Conservation (phyloP, 23 tunicate genomes). For the Styela clava region DNA sequence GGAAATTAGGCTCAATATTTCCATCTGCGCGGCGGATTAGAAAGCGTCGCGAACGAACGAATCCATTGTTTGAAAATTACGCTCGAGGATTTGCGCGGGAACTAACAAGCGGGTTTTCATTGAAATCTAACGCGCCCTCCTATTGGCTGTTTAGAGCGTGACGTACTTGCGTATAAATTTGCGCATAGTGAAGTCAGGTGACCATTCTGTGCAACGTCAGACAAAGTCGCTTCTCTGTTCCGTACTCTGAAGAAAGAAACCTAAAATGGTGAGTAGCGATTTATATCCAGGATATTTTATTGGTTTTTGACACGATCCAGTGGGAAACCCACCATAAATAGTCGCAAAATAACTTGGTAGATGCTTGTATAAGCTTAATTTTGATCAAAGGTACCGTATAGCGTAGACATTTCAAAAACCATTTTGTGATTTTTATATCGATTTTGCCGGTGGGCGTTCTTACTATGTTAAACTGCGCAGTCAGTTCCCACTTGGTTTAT, state of each 20-base stretch:
- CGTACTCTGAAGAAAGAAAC: neutral
- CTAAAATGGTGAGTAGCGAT: neutral
- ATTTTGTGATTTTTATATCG: neutral
- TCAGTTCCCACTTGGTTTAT: neutral
- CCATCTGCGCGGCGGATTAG: neutral
- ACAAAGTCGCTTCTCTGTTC: neutral
- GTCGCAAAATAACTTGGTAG: neutral
- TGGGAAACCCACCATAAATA: neutral
- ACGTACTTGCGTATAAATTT: neutral
- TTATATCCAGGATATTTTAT: neutral
- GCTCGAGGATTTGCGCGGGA: slow-evolving; percentile 21
- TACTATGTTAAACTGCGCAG: neutral
- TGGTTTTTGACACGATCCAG: neutral
- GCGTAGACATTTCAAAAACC: neutral
- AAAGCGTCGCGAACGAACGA: neutral
- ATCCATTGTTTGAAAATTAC: neutral
- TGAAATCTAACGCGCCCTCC: neutral
- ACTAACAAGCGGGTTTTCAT: slow-evolving; percentile 4
- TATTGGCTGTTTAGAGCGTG: slow-evolving; percentile 15
- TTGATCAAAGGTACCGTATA: neutral
- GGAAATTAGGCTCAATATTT: neutral
- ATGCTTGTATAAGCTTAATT: neutral
- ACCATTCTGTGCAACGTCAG: slow-evolving; percentile 11
- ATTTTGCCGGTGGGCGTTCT: neutral
- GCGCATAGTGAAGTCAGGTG: slow-evolving; percentile 7